phyloP scores from a whole-genome alignment of 2,113 vertebrate genomes.

The Notarius lentiginosus region DNA sequence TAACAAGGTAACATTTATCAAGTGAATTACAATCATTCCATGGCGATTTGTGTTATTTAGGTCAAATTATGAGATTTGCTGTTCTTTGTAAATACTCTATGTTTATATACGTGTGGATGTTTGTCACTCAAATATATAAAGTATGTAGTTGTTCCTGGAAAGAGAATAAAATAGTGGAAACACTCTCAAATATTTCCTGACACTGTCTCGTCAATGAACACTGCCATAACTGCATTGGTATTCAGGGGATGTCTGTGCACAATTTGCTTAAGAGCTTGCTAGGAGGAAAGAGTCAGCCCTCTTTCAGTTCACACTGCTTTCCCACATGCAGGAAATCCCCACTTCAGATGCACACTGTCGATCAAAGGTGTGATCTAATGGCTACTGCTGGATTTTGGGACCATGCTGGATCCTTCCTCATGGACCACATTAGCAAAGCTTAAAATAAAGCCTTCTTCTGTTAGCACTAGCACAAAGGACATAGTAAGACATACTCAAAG shows the following conservation, averaged over 20 bases:
- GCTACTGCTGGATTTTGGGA: conserved; percentile 37
- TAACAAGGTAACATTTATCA: neutral
- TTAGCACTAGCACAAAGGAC: conserved; percentile 13
- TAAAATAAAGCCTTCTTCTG: conserved; percentile 39
- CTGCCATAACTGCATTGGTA: conserved; percentile 40
- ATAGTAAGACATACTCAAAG: neutral
- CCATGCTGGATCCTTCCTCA: conserved; percentile 28
- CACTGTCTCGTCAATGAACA: conserved; percentile 12
- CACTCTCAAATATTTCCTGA: conserved; percentile 26
- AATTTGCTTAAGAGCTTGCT: conserved; percentile 54
- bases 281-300: conserved; percentile 42
- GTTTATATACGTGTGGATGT: neutral
- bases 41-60: neutral
- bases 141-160: conserved; percentile 15
- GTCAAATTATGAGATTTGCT: neutral
- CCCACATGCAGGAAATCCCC: conserved; percentile 56
- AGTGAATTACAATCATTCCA: neutral
- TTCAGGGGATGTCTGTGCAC: conserved; percentile 42
- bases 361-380: conserved; percentile 54
- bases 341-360: conserved; percentile 55
- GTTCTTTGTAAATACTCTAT: neutral
- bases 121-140: neutral
- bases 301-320: conserved; percentile 52
- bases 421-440: conserved; percentile 36
- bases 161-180: conserved; percentile 15